Conservation (phyloP, 2,797 vertebrate species). For the Alauda arvensis region DNA sequence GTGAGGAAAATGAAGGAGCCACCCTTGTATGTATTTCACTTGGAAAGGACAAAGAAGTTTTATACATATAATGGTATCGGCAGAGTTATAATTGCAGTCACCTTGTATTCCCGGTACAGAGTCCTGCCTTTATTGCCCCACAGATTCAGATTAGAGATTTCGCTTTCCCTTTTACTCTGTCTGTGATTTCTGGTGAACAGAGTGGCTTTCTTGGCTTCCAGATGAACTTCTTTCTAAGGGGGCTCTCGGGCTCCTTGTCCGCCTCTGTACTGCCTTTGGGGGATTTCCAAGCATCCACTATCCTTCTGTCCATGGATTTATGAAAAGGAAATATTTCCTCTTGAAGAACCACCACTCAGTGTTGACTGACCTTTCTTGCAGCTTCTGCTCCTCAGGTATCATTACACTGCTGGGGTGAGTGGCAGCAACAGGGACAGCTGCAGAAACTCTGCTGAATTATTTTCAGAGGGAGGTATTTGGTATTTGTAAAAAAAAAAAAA, state of each 20-base stretch:
- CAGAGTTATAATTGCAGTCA: background rate
- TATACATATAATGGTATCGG: background rate
- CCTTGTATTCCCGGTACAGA: background rate
- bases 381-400: background rate
- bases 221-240: background rate
- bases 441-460: background rate
- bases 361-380: background rate
- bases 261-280: background rate
- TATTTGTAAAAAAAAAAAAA: background rate
- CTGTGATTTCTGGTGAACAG: background rate
- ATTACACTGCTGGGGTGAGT: background rate
- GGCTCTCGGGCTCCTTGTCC: background rate
- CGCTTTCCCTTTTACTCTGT: background rate
- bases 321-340: background rate
- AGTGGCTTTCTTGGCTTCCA: background rate
- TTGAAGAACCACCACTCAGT: background rate
- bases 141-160: background rate
- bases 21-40: rapidly evolving
- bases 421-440: background rate
- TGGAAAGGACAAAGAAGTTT: background rate
- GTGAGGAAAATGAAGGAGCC: background rate
- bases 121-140: conserved; percentile 35
- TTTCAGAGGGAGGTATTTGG: background rate
- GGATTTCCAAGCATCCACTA: background rate
- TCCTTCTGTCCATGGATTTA: background rate